Evolutionary conservation across 2,113 vertebrate genomes (phyloP).

Genomic region (Alaudala cheleensis): DNA sequence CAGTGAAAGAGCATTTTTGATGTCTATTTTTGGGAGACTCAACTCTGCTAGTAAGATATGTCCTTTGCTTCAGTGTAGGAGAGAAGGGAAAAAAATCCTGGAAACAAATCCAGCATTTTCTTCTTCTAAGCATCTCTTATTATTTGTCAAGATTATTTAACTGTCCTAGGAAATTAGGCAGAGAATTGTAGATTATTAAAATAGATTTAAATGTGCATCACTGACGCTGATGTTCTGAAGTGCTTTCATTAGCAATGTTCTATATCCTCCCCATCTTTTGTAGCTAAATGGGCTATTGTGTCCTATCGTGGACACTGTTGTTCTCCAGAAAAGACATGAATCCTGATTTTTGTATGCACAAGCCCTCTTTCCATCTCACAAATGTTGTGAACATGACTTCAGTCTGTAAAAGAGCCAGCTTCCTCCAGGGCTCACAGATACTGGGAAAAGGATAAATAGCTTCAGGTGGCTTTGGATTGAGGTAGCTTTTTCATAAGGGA

Average conservation of each 20-base stretch:
- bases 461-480: background rate
- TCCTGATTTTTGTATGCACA: background rate
- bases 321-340: background rate
- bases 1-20: background rate
- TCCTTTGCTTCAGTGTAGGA: background rate
- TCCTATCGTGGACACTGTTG: background rate
- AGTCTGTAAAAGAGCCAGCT: background rate
- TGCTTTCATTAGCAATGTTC: background rate
- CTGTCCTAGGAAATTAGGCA: background rate
- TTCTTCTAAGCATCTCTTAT: background rate
- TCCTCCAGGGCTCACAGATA: background rate
- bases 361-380: background rate
- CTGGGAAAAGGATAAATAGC: background rate
- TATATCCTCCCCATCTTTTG: background rate
- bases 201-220: background rate
- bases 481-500: background rate
- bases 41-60: background rate
- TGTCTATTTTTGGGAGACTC: background rate
- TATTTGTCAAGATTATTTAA: conserved; percentile 28
- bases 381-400: background rate
- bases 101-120: background rate
- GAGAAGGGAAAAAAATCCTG: background rate
- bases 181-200: conserved; percentile 19
- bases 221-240: background rate
- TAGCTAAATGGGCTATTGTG: conserved; percentile 6